Evolutionary conservation across 2,113 vertebrate genomes (phyloP).

Genomic region (Brachyistius frenatus): DNA sequence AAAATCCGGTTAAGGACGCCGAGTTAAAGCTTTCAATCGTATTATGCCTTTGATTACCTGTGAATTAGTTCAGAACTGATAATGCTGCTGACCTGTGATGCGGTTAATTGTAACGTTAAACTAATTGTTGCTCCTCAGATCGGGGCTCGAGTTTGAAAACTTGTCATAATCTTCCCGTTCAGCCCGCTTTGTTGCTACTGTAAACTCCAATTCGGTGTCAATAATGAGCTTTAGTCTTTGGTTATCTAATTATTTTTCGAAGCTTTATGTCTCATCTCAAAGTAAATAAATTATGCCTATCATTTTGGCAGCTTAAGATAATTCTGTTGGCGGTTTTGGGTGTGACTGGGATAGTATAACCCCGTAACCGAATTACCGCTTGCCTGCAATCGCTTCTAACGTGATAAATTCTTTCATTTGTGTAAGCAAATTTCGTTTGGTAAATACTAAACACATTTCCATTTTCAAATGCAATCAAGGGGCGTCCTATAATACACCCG

Average conservation of each 20-base stretch:
- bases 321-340: constrained; percentile 99
- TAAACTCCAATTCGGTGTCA: constrained; percentile 90
- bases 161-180: constrained; percentile 82
- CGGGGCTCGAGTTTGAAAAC: constrained; percentile 80
- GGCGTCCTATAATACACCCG: constrained; percentile 91
- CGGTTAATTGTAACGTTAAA: constrained; percentile 82
- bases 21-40: constrained; percentile 26
- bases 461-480: constrained; percentile 99
- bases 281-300: constrained; percentile 99
- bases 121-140: constrained; percentile 81
- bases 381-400: constrained; percentile 99
- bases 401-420: constrained; percentile 99
- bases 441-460: constrained; percentile 99
- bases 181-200: constrained; percentile 75
- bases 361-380: constrained; percentile 99
- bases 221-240: constrained; percentile 99
- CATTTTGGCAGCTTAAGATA: constrained; percentile 99
- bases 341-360: constrained; percentile 99
- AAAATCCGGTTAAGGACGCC: constrained; percentile 65
- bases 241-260: constrained; percentile 99
- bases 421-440: constrained; percentile 99
- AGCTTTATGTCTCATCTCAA: constrained; percentile 99
- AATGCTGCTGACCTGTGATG: constrained; percentile 78
- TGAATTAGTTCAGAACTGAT: constrained; percentile 69
- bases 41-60: constrained; percentile 57